Evolutionary conservation across 2,888 invertebrate genomes (phyloP).

Genomic region (Chrysina gloriosa): DNA sequence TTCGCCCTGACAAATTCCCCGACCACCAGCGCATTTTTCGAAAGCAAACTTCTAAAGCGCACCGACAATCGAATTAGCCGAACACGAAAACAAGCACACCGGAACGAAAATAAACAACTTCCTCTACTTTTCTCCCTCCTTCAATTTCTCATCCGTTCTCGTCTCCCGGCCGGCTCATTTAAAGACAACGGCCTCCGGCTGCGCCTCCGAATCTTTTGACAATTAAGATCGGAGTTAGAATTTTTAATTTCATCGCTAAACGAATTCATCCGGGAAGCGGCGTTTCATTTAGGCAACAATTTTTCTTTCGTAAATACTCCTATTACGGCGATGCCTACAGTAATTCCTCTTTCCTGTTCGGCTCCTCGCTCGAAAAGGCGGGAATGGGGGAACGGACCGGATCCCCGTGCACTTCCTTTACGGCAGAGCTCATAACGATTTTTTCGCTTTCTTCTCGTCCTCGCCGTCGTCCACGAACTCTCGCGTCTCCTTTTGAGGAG

Average conservation of each 20-base stretch:
- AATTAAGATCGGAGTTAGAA: slow-evolving; percentile 33
- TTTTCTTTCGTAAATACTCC: slow-evolving; percentile 36
- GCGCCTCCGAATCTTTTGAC: slow-evolving; percentile 10
- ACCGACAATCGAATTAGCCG: neutral
- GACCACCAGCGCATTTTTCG: too few relatives aligned
- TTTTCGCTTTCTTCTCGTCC: too few relatives aligned
- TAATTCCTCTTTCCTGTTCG: slow-evolving; percentile 15
- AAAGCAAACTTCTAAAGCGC: too few relatives aligned
- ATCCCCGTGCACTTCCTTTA: neutral
- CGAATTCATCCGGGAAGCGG: slow-evolving; percentile 16
- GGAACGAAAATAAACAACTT: slow-evolving; percentile 6
- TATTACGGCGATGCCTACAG: slow-evolving; percentile 27
- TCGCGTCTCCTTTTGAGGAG: too few relatives aligned
- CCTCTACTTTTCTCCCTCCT: neutral
- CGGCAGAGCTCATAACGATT: too few relatives aligned
- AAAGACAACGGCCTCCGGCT: neutral
- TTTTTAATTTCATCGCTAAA: slow-evolving; percentile 36
- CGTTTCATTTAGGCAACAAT: slow-evolving; percentile 28
- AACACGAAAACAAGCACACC: neutral
- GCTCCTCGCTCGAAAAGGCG: neutral
- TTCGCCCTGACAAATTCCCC: too few relatives aligned
- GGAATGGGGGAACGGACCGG: neutral
- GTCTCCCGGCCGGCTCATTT: too few relatives aligned
- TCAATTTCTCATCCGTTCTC: too few relatives aligned
- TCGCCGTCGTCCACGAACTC: too few relatives aligned